Percentiles rank a stretch among this genome's conserved stretches.
Conservation (phyloP, 2,888 invertebrate genomes). For the Rhaphigaster nebulosa region DNA sequence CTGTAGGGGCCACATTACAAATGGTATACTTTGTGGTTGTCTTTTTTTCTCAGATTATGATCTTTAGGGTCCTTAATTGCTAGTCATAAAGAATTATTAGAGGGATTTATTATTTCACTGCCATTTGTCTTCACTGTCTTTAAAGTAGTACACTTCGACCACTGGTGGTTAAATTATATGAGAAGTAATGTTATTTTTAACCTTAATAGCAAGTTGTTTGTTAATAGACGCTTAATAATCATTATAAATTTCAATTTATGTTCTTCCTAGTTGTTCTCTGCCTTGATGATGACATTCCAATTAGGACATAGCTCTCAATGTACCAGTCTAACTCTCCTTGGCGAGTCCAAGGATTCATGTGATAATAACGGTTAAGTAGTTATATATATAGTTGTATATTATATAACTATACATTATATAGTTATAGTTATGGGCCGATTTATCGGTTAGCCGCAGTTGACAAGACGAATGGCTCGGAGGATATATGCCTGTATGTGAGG, state of each 20-base stretch:
- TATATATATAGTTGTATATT: constrained; percentile 34
- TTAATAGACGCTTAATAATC: not conserved
- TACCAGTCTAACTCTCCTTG: constrained; percentile 47
- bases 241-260: not conserved
- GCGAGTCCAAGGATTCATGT: constrained; percentile 42
- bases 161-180: not conserved
- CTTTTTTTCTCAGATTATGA: not conserved
- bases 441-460: constrained; percentile 7
- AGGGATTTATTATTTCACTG: constrained; percentile 46
- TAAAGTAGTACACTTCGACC: not conserved
- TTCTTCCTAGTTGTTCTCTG: constrained; percentile 31
- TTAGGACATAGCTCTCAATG: constrained; percentile 31
- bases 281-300: constrained; percentile 45
- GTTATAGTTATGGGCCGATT: constrained; percentile 15
- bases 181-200: not conserved
- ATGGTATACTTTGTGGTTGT: not conserved
- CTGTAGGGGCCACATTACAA: not conserved
- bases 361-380: constrained; percentile 56
- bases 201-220: not conserved
- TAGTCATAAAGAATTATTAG: not conserved
- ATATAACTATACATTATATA: constrained; percentile 36
- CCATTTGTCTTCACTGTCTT: constrained; percentile 55
- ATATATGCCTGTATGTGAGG: constrained; percentile 47
- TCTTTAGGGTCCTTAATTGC: not conserved
- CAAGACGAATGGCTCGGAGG: constrained; percentile 16